Evolutionary conservation across 2,888 invertebrate genomes (phyloP).

Genomic region (Eueremaeus valkanovi): DNA sequence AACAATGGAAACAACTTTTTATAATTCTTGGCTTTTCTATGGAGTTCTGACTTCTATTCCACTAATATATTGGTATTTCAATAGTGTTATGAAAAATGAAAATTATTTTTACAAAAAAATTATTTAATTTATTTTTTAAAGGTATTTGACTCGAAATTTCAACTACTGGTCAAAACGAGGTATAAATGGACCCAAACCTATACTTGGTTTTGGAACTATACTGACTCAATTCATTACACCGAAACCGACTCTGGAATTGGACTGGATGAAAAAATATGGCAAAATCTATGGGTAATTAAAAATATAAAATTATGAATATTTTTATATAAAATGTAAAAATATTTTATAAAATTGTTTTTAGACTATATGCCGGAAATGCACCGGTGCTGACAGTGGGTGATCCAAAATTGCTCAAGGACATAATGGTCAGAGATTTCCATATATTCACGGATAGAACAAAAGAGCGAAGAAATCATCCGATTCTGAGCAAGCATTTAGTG

Average conservation of each 20-base stretch:
- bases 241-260: background rate
- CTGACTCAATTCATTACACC: background rate
- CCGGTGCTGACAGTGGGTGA: background rate
- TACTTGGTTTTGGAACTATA: background rate
- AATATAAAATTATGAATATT: background rate
- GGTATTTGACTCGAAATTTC: background rate
- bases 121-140: no score
- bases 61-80: no score
- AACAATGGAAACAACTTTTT: no score
- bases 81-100: no score
- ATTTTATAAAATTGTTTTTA: background rate
- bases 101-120: no score
- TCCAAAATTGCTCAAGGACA: conserved; percentile 10
- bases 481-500: background rate
- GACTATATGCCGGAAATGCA: background rate
- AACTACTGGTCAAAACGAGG: background rate
- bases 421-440: conserved; percentile 17
- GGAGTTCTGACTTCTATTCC: no score
- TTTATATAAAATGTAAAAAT: background rate
- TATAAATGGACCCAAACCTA: background rate
- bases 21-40: no score
- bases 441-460: background rate
- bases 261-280: background rate
- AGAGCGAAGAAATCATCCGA: background rate
- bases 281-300: background rate